phyloP scores from a whole-genome alignment of 2,888 invertebrate species.

The Minunthozetes semirufus region DNA sequence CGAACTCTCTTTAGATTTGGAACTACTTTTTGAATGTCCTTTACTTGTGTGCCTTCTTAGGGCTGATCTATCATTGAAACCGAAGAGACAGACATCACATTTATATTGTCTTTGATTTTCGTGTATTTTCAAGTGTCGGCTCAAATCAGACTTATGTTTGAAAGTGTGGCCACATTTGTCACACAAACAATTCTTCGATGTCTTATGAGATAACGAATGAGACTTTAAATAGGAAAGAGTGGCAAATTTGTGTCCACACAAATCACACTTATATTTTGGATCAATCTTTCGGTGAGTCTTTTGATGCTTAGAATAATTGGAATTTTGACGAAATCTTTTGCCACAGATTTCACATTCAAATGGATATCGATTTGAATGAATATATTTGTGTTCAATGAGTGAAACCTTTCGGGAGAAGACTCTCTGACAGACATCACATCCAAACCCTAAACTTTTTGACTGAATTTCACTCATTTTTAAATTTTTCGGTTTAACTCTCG shows the following conservation, averaged over 20 bases:
- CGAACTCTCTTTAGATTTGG: neutral
- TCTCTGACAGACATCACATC: conserved; percentile 12
- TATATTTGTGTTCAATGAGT: conserved; percentile 16
- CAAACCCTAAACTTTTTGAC: neutral
- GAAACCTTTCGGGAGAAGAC: neutral
- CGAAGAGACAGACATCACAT: neutral
- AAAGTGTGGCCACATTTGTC: conserved; percentile 21
- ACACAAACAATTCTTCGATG: conserved; percentile 9
- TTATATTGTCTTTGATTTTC: neutral
- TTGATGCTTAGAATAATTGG: conserved; percentile 1
- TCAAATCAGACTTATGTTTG: conserved; percentile 13
- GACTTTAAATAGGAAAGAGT: neutral
- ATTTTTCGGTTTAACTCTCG: neutral
- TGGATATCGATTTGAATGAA: conserved; percentile 6
- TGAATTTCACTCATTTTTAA: neutral
- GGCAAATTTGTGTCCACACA: neutral
- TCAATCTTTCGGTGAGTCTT: neutral
- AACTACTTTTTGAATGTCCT: neutral
- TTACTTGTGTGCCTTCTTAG: neutral
- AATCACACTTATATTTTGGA: neutral
- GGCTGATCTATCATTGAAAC: conserved; percentile 6
- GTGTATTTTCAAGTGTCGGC: conserved; percentile 16
- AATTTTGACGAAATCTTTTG: neutral
- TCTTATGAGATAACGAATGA: neutral
- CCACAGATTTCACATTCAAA: conserved; percentile 7